Conservation (phyloP, 2,888 invertebrate genomes). For the Stenoptilia bipunctidactyla region DNA sequence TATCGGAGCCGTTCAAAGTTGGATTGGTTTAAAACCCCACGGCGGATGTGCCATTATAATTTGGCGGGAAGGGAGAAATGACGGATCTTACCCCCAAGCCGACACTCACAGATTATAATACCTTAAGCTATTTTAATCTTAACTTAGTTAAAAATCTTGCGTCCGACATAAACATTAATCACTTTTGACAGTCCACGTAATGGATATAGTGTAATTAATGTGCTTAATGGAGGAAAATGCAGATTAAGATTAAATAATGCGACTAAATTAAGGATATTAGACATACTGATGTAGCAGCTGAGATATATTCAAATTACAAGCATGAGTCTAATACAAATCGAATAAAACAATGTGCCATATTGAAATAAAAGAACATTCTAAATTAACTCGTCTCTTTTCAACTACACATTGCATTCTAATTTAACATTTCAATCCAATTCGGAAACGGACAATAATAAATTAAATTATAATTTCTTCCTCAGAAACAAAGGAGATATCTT, state of each 20-base stretch:
- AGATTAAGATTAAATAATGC: constrained; percentile 4
- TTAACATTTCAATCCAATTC: constrained; percentile 15
- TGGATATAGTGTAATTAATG: constrained; percentile 54
- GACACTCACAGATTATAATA: constrained; percentile 46
- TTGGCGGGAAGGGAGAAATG: constrained; percentile 58
- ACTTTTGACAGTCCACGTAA: constrained; percentile 61
- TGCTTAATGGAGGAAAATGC: constrained; percentile 8
- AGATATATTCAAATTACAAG: too few relatives aligned
- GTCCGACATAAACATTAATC: constrained; percentile 66
- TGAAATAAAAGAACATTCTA: too few relatives aligned
- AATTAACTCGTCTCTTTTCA: too few relatives aligned
- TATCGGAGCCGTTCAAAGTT: constrained; percentile 49
- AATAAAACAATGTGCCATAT: too few relatives aligned
- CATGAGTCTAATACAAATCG: too few relatives aligned
- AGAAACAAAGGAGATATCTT: constrained; percentile 61
- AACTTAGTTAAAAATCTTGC: constrained; percentile 71
- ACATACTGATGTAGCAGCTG: constrained; percentile 9
- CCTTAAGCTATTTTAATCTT: constrained; percentile 70
- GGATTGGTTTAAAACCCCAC: constrained; percentile 65
- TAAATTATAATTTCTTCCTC: constrained; percentile 44
- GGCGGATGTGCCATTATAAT: constrained; percentile 68
- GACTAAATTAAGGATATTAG: too few relatives aligned
- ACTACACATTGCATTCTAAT: constrained; percentile 8
- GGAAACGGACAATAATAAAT: constrained; percentile 30
- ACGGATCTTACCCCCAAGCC: constrained; percentile 59